Evolutionary conservation across 2,888 invertebrate genomes (phyloP), one percentile per base, ranked within the genome.

Genomic region (Xestia xanthographa): DNA sequence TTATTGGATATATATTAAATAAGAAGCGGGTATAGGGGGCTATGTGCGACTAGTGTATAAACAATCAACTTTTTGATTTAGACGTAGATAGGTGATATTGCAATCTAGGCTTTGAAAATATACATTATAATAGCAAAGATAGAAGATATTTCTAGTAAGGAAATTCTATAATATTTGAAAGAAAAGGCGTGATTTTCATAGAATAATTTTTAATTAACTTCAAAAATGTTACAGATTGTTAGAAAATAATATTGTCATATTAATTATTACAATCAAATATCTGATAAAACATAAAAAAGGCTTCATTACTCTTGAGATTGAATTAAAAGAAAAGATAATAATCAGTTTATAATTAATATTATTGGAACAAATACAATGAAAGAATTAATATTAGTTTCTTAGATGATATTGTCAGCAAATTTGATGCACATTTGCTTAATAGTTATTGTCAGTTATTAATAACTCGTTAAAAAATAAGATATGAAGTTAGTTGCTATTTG

Each of bases 21-120:
- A 56, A 26, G 67, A 50, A 22, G 50, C 22, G 50, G 22, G 50
- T 50, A 22, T 22, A 22, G 22, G 50, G 50, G 50, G 50, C 17
- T 68, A 26, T 68, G 26, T 41, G 56, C 5, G 68, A 68, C 56
- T 68, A 68, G 68, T 68, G 26, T 56, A 56, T 48, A 66, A 50
- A 66, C 48, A 48, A 66, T 48, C 66, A 66, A 34, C 34, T 66
- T 66, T 70, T 70, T 72, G 53, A 72, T 72, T 65, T 72, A 72
- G 43, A n/a, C 72, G 65, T 72, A 65, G 65, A 65, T 72, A 72
- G 72, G 53, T 72, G 65, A 72, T 72, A 65, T 65, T 72, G 48
- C 22, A 6, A 48, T 1, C 34, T 71, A 65, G 50, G 50, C 63
- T 53, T 71, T 63, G 26, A 70, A 38, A 71, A 63, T 63, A 71